Evolutionary conservation across 2,888 invertebrate species (phyloP).

Genomic region (Trichopoda pennipes): DNA sequence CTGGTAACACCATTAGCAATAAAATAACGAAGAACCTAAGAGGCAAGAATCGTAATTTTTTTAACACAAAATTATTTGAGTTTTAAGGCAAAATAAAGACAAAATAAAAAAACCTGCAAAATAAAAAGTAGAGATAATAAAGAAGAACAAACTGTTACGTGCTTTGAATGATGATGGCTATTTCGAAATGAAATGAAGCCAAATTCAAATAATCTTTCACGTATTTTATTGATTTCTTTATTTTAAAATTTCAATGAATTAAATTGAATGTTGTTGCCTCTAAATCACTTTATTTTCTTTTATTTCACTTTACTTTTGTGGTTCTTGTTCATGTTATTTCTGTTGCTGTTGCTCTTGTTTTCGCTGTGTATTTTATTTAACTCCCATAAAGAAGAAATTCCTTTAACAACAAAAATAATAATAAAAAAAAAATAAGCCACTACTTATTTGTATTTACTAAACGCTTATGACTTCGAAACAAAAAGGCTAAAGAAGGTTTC

Average conservation of each 20-base stretch:
- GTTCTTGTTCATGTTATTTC: too few species aligned
- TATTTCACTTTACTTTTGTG: slow-evolving; percentile 22
- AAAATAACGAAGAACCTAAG: too few species aligned
- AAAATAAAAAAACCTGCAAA: neutral
- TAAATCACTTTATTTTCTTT: slow-evolving; percentile 60
- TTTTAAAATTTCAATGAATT: slow-evolving; percentile 63
- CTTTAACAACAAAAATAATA: slow-evolving; percentile 25
- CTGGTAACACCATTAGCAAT: too few species aligned
- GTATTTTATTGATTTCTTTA: slow-evolving; percentile 67
- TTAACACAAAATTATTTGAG: too few species aligned
- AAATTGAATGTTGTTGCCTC: slow-evolving; percentile 45
- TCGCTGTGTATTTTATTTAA: neutral
- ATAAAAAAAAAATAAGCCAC: slow-evolving; percentile 14
- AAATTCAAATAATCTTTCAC: slow-evolving; percentile 66
- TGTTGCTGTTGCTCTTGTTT: neutral
- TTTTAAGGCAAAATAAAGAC: neutral
- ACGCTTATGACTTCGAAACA: slow-evolving; percentile 7
- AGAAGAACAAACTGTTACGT: slow-evolving; percentile 50
- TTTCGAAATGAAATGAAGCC: slow-evolving; percentile 32
- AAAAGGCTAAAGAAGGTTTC: slow-evolving; percentile 37
- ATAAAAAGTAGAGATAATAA: neutral
- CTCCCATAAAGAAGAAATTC: slow-evolving; percentile 54
- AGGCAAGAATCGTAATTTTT: too few species aligned
- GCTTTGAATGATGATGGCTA: slow-evolving; percentile 46
- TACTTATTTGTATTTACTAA: slow-evolving; percentile 9